Base-by-base conservation (phyloP, 2,113 vertebrate genomes). In the Castor canadensis region DNA sequence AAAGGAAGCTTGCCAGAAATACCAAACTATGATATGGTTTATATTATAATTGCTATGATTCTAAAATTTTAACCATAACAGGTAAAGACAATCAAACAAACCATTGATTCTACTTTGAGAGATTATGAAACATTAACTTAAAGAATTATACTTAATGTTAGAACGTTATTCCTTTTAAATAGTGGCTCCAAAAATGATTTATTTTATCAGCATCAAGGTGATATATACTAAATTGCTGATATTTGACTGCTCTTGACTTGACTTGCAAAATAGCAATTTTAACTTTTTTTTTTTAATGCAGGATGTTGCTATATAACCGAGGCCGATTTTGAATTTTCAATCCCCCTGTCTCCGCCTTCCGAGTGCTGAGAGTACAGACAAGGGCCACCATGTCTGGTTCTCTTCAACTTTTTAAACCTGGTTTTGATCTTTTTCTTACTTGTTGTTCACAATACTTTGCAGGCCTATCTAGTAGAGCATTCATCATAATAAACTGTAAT, bases 21-120 rank as follows among this genome's bases (percentile, higher is more conserved):
- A 84, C 26, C 83, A 95, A 94, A 93, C 71, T 43, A 92, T 93
- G 26, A 28, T 54, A 79, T 79, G 26, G 66, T 87, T 94, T 93
- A 76, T 72, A 96, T 79, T 92, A 89, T 54, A 94, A 93, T 26
- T 75, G 40, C 52, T 93, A 87, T 43, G 87, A 56, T 82, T 79
- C 47, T 13, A 93, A 82, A 95, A 73, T 73, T 95, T 91, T 93
- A 94, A 82, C 16, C 38, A 40, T 62, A 91, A 87, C 24, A 95
- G n/a, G 19, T 91, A 94, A 94, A 83, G 45, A 83, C 56, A 94
- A 79, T 67, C 93, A 91, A 92, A 81, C n/a, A 72, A 96, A 94
- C 49, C 19, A 49, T 87, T 75, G 64, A 80, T 40, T 47, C 30
- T 60, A 85, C 32, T 73, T 6, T 38, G 67, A 35, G 17, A 92